Base-by-base conservation (phyloP, 2,888 invertebrate species). In the Clivina fossor region DNA sequence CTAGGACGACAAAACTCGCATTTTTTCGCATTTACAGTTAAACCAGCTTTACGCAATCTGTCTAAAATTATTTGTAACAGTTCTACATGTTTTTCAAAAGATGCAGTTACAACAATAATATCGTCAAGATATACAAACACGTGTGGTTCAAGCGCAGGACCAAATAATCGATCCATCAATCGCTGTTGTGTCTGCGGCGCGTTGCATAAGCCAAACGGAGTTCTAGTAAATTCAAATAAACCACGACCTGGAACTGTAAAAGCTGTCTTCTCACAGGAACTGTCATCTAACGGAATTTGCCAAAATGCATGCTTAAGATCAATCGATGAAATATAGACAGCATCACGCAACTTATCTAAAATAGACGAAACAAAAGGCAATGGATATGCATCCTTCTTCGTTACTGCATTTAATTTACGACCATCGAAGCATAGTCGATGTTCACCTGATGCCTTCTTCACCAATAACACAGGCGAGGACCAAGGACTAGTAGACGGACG, bases 81-180 rank as follows among this genome's bases (percentile, higher is more conserved):
- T 20, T 41, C 37, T n/a, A 63, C 3, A 44, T 63, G 61, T 33
- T 63, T 50, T 22, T 61, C 55, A 33, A 63, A 63, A 68, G 47
- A 11, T 63, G 68, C 69, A 70, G 71, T 56, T 8, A 48, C 26
- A 7, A 63, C 50, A 7, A 64, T 59, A 1, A 64, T 60, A 44
- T 63, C 64, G 35, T 67, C 65, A 4, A 65, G 32, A 41, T 63
- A 64, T 1, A 57, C 44, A 18, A 62, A 64, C 7, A 62, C 61
- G 18, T 58, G 38, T 1, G 62, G 64, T 13, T 64, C 61, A 26
- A 61, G 56, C 26, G 58, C 60, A 13, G 60, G 60, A 15, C 61
- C 62, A 30, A 65, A 58, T 8, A 66, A 47, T 2, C 35, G 48
- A 49, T 65, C 65, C 41, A 65, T 57, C 15, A 66, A 38, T 4